Base-by-base conservation (phyloP, 2,113 vertebrate species). In the Microcebus tavaratra region DNA sequence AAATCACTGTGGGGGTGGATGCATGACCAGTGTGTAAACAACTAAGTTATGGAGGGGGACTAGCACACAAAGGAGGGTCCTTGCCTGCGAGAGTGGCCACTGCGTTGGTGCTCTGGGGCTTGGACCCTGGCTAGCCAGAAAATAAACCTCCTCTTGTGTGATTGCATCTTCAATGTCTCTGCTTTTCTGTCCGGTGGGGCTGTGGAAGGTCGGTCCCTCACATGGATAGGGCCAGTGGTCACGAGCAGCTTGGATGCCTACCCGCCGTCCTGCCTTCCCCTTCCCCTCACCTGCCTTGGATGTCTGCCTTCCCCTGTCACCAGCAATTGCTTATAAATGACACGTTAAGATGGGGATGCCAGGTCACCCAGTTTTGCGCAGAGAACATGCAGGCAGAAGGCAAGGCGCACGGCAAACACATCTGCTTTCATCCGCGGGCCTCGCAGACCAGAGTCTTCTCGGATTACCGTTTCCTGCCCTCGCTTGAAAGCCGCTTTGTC, bases 401-500 rank as follows among this genome's bases (percentile, higher is more conserved):
- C 27, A 75, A 88, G 55, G 57, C 23, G 5, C 20, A 2, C 10
- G 15, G 65, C 65, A 76, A 59, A 88, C 76, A 59, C 31, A 45
- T 87, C 73, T 76, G 73, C 86, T 76, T 95, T 80, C 75, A 53
- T 88, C 21, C 57, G 42, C 3, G 31, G 88, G 42, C 86, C 45
- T 87, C 50, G 21, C 61, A 39, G 88, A 55, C 3, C 2, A 42
- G 83, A 61, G 89, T 63, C 80, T 92, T 63, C 80, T 92, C 83
- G 34, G 34, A 53, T 85, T 70, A 45, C 85, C 1, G 6, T 59
- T 92, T 88, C 57, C 92, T 31, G 70, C 34, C 72, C 13, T 31
- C 82, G 67, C 81, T 23, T 94, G 89, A 97, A 91, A 95, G 93
- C 67, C 13, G 78, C 88, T 86, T 87, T 95, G 80, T 94, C 81